phyloP scores from a whole-genome alignment of 1,140 invertebrate species.

The Neelides sp. region DNA sequence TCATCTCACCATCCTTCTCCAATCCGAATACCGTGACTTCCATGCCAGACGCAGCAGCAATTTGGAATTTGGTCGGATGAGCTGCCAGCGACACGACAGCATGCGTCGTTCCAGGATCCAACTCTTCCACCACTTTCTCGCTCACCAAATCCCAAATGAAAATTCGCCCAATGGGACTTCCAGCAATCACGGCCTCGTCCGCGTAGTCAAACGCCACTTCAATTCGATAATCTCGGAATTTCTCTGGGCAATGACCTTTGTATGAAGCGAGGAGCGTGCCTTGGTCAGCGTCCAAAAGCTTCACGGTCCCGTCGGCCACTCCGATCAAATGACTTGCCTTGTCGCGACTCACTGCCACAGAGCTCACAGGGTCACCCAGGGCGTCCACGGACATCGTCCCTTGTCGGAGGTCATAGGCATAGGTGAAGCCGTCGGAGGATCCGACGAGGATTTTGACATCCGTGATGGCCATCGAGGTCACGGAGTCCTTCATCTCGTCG shows the following conservation, averaged over 20 bases:
- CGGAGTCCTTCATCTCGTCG: constrained; percentile 83
- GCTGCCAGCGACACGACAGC: constrained; percentile 5
- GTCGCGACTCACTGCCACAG: constrained; percentile 62
- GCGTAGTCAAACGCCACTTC: constrained; percentile 24
- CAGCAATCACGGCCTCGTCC: constrained; percentile 17
- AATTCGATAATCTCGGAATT: constrained; percentile 22
- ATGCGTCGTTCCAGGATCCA: not conserved
- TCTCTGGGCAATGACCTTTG: constrained; percentile 35
- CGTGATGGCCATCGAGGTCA: constrained; percentile 70
- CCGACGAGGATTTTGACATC: constrained; percentile 81
- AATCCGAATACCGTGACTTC: constrained; percentile 1
- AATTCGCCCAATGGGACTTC: constrained; percentile 19
- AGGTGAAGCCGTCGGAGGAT: constrained; percentile 75
- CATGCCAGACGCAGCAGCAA: not conserved
- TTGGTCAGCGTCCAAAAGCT: constrained; percentile 75
- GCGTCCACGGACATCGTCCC: constrained; percentile 72
- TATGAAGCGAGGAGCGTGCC: constrained; percentile 60
- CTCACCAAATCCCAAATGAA: constrained; percentile 25
- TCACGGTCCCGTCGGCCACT: constrained; percentile 64
- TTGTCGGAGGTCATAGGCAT: constrained; percentile 79
- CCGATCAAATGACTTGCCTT: constrained; percentile 74
- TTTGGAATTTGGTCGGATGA: not conserved
- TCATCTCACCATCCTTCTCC: no score
- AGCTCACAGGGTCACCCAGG: constrained; percentile 65
- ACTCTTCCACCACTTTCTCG: constrained; percentile 11